Evolutionary conservation across 2,888 invertebrate genomes (phyloP).

Genomic region (Eupithecia subumbrata): DNA sequence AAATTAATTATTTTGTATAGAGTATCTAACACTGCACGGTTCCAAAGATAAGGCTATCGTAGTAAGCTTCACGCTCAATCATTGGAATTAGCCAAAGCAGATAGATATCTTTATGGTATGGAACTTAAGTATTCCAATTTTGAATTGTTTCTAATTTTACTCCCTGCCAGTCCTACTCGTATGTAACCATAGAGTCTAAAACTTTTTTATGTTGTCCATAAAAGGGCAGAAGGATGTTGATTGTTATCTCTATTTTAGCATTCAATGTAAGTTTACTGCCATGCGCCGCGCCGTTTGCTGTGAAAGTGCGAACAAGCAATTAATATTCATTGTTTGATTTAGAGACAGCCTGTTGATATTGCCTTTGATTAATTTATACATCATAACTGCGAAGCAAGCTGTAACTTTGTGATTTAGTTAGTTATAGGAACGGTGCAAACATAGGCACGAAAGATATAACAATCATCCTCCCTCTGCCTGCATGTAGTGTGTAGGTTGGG

Average conservation of each 20-base stretch:
- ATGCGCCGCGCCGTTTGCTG: conserved; percentile 31
- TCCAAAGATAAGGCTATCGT: too few species aligned
- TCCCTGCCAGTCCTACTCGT: not conserved
- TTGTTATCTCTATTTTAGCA: conserved; percentile 62
- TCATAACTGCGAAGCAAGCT: conserved; percentile 33
- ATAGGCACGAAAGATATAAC: not conserved
- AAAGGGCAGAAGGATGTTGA: conserved; percentile 39
- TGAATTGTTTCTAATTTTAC: not conserved
- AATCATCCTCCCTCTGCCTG: not conserved
- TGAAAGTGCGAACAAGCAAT: conserved; percentile 56
- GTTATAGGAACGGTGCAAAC: not conserved
- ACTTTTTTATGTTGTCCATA: conserved; percentile 13
- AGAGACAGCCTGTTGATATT: conserved; percentile 46
- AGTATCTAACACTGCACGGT: too few species aligned
- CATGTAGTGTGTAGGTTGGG: not conserved
- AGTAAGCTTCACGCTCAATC: too few species aligned
- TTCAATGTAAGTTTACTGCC: conserved; percentile 49
- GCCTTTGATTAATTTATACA: conserved; percentile 45
- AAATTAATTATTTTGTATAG: too few species aligned
- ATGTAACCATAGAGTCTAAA: not conserved
- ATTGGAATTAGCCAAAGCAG: not conserved
- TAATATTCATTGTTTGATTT: conserved; percentile 57
- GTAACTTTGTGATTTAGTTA: not conserved
- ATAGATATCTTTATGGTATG: not conserved
- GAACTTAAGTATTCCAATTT: not conserved